Evolutionary conservation across 2,797 vertebrate genomes (phyloP), one percentile per base, ranked within the genome.

Genomic region (Lacerta agilis): DNA sequence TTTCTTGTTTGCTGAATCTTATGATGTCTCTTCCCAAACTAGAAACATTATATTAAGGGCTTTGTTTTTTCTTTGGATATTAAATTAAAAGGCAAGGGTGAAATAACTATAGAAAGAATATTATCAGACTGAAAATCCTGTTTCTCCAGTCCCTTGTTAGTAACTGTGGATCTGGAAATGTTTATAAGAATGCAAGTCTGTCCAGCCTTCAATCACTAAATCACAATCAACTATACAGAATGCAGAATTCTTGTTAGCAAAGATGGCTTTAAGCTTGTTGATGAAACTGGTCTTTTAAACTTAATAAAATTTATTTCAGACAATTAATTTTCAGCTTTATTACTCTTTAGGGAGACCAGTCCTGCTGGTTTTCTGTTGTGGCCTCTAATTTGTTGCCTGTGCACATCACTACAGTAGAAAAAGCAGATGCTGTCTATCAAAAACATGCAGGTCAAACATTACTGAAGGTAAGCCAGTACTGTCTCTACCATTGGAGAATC

Each of bases 341-440:
- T 92, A 73, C 77, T 91, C 83, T 88, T 86, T 87, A 99, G 99
- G 98, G 98, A 41, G 92, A 93, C 79, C 95, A 92, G 25, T 92
- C 98, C 10, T 98, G 97, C 93, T 99, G 98, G 98, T 98, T 99
- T 91, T 97, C 98, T 2, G 97, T 99, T 0, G 17, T 99, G 90
- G 97, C 97, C 49, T 99, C 98, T 55, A 96, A 94, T 87, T 91
- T 86, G 11, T 91, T 99, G 87, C 98, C 98, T 0, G 97, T 99
- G 58, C 98, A 98, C 20, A 61, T 98, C 90, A 98, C 97, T 92
- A 94, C 88, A 9, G 36, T 98, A 93, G 97, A 97, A 36, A 97
- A 97, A 5, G 98, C 98, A 0, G 97, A 98, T n/a, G 9, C 17
- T 0, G 0, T 98, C 11, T 98, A 99, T 17, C 87, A 97, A 94